A percentile compares a stretch with the other conserved stretches of the same genome.
Conservation (phyloP, 1,140 invertebrate genomes). For the Drosophila malerkotliana region DNA sequence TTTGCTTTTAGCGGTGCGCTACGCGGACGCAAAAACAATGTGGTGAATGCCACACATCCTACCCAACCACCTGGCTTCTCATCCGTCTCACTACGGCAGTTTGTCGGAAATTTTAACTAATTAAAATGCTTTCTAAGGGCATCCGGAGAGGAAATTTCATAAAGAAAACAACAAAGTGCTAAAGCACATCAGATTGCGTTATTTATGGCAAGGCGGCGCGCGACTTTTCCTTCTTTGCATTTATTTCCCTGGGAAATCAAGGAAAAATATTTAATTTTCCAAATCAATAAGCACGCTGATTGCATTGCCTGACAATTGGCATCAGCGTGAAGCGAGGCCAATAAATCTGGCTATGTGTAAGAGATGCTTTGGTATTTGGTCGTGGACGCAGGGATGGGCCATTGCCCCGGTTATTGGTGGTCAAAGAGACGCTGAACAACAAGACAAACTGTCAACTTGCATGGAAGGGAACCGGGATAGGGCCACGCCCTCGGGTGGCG, state of each 20-base stretch:
- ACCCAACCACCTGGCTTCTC: neutral
- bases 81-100: constrained; percentile 15
- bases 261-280: constrained; percentile 82
- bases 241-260: constrained; percentile 29
- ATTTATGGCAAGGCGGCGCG: constrained; percentile 62
- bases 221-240: constrained; percentile 46
- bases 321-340: constrained; percentile 34
- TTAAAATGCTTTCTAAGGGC: constrained; percentile 59
- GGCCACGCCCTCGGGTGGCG: constrained; percentile 18
- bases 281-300: constrained; percentile 81
- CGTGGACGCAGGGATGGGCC: neutral
- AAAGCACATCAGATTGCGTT: constrained; percentile 56
- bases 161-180: constrained; percentile 17
- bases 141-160: constrained; percentile 59
- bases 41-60: constrained; percentile 11
- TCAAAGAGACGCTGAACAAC: constrained; percentile 31
- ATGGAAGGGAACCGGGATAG: constrained; percentile 30
- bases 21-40: constrained; percentile 52
- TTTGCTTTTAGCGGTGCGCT: constrained; percentile 66
- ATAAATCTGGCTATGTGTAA: constrained; percentile 66
- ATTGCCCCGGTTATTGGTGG: constrained; percentile 60
- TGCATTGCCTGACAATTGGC: constrained; percentile 76
- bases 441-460: constrained; percentile 65
- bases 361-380: constrained; percentile 46
- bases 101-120: constrained; percentile 53